These are phyloP conservation scores for Strigamia crassipes DNA, from an alignment of 2,888 invertebrate genomes.

Conservation along the genomic window DNA sequence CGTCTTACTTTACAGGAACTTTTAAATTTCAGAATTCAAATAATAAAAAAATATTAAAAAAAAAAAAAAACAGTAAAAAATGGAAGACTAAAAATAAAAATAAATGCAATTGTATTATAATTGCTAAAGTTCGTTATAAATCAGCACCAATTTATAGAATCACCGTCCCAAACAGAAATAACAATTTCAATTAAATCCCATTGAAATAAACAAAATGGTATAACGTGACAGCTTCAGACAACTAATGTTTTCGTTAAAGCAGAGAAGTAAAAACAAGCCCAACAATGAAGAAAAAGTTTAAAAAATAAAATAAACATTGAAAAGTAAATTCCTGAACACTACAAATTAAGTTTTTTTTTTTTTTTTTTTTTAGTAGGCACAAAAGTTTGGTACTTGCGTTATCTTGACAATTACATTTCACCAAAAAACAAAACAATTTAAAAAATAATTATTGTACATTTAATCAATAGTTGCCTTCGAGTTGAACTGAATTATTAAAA, in stretches of 20 bases:
- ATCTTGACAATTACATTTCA: not conserved
- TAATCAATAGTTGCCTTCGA: slow-evolving; percentile 3
- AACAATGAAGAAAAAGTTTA: not conserved
- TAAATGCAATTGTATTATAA: not conserved
- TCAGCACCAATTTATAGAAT: slow-evolving; percentile 4
- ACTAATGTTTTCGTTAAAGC: not conserved
- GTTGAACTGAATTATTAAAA: not conserved
- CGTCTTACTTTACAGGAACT: not conserved
- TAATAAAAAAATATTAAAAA: not conserved
- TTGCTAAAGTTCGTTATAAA: not conserved
- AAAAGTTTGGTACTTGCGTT: slow-evolving; percentile 31
- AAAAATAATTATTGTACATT: not conserved
- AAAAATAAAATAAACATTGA: not conserved
- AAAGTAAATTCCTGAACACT: not conserved
- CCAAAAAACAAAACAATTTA: not conserved
- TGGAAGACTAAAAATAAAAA: slow-evolving; percentile 6
- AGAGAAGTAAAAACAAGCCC: slow-evolving; percentile 24
- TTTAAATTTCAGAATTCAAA: not conserved
- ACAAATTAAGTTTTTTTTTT: not conserved
- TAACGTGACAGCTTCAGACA: not conserved
- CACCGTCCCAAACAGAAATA: not conserved
- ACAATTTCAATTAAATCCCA: not conserved
- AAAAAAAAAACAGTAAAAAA: not conserved
- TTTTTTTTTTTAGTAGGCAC: not conserved
- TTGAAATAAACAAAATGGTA: not conserved